Evolutionary conservation across 2,888 invertebrate genomes (phyloP), one percentile per base, ranked within the genome.

Genomic region (Sphaerophoria taeniata): DNA sequence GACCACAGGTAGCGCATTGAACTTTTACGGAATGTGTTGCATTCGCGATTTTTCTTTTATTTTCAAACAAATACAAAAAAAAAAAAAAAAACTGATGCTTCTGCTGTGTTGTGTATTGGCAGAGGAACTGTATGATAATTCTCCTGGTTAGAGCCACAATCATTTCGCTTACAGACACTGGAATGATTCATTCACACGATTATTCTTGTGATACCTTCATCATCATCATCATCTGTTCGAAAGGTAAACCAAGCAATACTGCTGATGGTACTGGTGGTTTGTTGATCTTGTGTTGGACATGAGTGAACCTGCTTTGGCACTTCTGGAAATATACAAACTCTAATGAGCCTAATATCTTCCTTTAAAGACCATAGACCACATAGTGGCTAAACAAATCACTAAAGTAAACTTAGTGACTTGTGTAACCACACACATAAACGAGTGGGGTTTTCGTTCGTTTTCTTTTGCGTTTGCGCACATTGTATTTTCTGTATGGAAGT

Each of bases 1-100:
- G 76, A 81, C 58, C 81, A 81, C 58, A 81, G 81, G 81, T 76
- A 81, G 82, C 82, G 53, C 82, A 77, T 77, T 82, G 82, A 82
- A 82, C 82, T 77, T 81, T 77, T 51, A 76, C 53, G 82, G 82
- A 82, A 82, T 82, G 71, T 49, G 53, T 77, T 77, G 81, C 72
- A 82, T 77, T 77, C 70, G 65, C 56, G 56, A 49, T 56, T 63
- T 51, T 53, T 31, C 55, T 70, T 47, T 58, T 58, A 12, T 36
- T 24, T 24, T 24, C 24, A 24, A 24, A 24, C 24, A 24, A 24
- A 24, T 24, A 24, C 24, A 1, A 39, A 5, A 51, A 12, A 43
- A 16, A 58, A 9, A 36, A n/a, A 6, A 33, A 7, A n/a, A 6
- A 69, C 56, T 60, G 60, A 36, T 72, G 31, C 12, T 60, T 58